phyloP scores from a whole-genome alignment of 2,797 vertebrate species.

The Aldrovandia affinis region DNA sequence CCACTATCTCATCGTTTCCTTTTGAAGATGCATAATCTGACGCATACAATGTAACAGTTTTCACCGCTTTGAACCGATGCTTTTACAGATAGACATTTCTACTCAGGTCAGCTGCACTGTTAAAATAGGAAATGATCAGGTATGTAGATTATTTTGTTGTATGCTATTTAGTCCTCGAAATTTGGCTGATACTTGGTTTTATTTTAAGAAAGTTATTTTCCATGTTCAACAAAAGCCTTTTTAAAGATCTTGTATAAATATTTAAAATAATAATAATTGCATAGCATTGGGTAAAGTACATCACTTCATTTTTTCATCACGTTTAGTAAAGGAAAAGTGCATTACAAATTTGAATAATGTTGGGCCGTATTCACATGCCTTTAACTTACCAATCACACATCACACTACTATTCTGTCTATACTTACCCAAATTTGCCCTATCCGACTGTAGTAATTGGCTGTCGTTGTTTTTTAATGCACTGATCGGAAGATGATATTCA shows the following conservation, averaged over 20 bases:
- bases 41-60: not conserved
- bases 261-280: not conserved
- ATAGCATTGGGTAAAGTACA: not conserved
- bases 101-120: conserved; percentile 36
- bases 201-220: not conserved
- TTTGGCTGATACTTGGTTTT: not conserved
- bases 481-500: not conserved
- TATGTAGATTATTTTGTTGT: conserved; percentile 6
- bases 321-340: not conserved
- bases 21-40: not conserved
- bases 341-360: not conserved
- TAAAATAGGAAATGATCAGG: conserved; percentile 27
- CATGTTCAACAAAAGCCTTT: not conserved
- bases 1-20: not conserved
- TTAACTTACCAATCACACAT: too few species aligned
- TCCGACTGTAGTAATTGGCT: not conserved
- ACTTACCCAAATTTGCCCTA: not conserved
- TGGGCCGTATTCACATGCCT: too few species aligned
- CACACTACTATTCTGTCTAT: too few species aligned
- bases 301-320: not conserved
- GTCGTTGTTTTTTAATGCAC: not conserved
- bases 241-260: not conserved
- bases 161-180: not conserved
- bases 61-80: conserved; percentile 16
- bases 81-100: conserved; percentile 7